These are phyloP conservation scores for Lysandra coridon DNA, from an alignment of 2,888 invertebrate species.

Conservation along the genomic window DNA sequence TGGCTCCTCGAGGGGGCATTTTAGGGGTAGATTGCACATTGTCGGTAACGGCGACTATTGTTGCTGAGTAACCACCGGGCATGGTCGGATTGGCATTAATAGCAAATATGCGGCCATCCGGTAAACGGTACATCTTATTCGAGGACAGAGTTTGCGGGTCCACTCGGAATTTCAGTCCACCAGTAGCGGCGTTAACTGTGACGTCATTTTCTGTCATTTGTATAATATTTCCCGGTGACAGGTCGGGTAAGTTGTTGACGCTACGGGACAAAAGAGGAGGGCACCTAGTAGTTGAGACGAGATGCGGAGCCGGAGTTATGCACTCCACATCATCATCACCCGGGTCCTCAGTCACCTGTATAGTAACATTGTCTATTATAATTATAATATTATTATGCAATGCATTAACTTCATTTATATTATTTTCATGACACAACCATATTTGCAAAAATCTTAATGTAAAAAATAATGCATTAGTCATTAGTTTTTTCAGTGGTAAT, in stretches of 20 bases:
- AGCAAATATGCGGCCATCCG: constrained; percentile 75
- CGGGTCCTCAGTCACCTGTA: constrained; percentile 69
- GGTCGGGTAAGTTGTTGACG: constrained; percentile 47
- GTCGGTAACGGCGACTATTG: constrained; percentile 73
- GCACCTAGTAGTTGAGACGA: constrained; percentile 46
- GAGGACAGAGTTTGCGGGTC: constrained; percentile 76
- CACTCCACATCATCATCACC: constrained; percentile 74
- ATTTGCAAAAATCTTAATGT: too few relatives aligned
- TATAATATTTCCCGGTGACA: constrained; percentile 64
- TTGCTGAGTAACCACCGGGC: constrained; percentile 78
- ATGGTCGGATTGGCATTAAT: constrained; percentile 73
- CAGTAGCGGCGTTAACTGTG: constrained; percentile 71
- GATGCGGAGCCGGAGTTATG: constrained; percentile 67
- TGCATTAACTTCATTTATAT: too few relatives aligned
- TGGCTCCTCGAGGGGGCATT: constrained; percentile 55
- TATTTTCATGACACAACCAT: too few relatives aligned
- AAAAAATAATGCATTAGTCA: too few relatives aligned
- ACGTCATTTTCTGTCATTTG: constrained; percentile 78
- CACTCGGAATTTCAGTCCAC: constrained; percentile 74
- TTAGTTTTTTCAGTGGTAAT: too few relatives aligned
- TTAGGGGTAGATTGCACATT: constrained; percentile 44
- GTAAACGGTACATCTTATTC: constrained; percentile 76
- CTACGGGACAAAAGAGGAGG: constrained; percentile 40
- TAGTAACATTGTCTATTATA: constrained; percentile 25
- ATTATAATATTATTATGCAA: not conserved